Evolutionary conservation across 2,888 invertebrate species (phyloP).

Genomic region (Phrixothrix hirtus): DNA sequence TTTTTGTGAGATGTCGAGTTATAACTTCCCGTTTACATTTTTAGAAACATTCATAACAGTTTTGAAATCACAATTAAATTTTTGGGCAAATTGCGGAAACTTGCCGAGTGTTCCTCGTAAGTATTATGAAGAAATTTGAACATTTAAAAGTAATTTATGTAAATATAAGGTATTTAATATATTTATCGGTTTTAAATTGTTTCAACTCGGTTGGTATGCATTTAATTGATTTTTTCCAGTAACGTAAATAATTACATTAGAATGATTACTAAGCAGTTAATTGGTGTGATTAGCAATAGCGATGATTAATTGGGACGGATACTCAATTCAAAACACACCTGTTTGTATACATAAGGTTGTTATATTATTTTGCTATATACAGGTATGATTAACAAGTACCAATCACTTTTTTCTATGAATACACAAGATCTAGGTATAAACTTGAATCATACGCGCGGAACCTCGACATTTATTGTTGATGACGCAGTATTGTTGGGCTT

Average conservation of each 20-base stretch:
- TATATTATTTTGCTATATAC: too few relatives aligned
- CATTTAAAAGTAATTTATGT: too few relatives aligned
- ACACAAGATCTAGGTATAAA: conserved; percentile 11
- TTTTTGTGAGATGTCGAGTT: too few relatives aligned
- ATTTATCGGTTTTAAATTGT: background rate
- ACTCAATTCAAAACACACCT: conserved; percentile 19
- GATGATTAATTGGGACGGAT: conserved; percentile 17
- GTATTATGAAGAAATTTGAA: too few relatives aligned
- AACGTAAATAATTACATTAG: background rate
- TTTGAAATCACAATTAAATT: too few relatives aligned
- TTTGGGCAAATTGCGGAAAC: too few relatives aligned
- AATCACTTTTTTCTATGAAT: conserved; percentile 8
- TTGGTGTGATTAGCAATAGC: conserved; percentile 6
- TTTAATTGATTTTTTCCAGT: too few relatives aligned
- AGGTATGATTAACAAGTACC: conserved; percentile 6
- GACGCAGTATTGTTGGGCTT: conserved; percentile 6
- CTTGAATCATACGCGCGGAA: conserved; percentile 24
- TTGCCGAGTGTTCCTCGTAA: too few relatives aligned
- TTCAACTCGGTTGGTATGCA: background rate
- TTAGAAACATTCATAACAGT: too few relatives aligned
- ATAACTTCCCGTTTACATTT: too few relatives aligned
- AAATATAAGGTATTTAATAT: background rate
- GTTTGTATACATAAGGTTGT: conserved; percentile 1
- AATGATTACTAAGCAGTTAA: conserved; percentile 6
- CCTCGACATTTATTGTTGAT: conserved; percentile 17